Evolutionary conservation across 2,797 vertebrate species (phyloP), one percentile per base, ranked within the genome.

Genomic region (Chaetodon trifasciatus): DNA sequence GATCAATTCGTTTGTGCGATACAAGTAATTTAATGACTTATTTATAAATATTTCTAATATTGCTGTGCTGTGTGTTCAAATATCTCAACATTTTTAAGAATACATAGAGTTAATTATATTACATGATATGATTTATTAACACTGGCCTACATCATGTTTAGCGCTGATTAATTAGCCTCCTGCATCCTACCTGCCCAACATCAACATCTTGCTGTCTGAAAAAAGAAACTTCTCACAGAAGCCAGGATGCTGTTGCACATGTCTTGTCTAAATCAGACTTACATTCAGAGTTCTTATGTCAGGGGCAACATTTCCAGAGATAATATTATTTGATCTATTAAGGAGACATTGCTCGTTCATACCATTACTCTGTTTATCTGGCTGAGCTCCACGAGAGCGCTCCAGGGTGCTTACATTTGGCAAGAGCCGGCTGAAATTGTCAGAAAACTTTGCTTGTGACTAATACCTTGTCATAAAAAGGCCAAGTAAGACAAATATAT

Each of bases 401-500:
- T 77, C 23, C 58, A 63, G 19, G 56, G 28, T 65, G 68, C 63
- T 81, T 74, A 52, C 46, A 60, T 6, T 79, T 76, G 42, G 66
- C 42, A 16, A 57, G 57, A 85, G 47, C 32, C 0, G 9, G 46
- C 11, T 60, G 23, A 78, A 73, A 39, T 70, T 69, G 32, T 61
- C 47, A 39, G 65, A 35, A 66, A 83, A 60, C 13, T 8, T 56
- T 35, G 5, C 56, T 74, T 60, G 12, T 64, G 66, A 74, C 57
- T 56, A 42, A 77, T 60, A 70, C 5, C 57, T 58, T 50, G 8
- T 44, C 3, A 39, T 17, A 40, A 76, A 77, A 79, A 75, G 8
- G 28, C 32, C 9, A 47, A 60, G 57, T 76, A 23, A 71, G 57
- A 74, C 57, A 70, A 79, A 84, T 12, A 86, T 24, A 37, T 12